phyloP scores from a whole-genome alignment of 2,113 vertebrate species.

The Pluvianellus socialis region DNA sequence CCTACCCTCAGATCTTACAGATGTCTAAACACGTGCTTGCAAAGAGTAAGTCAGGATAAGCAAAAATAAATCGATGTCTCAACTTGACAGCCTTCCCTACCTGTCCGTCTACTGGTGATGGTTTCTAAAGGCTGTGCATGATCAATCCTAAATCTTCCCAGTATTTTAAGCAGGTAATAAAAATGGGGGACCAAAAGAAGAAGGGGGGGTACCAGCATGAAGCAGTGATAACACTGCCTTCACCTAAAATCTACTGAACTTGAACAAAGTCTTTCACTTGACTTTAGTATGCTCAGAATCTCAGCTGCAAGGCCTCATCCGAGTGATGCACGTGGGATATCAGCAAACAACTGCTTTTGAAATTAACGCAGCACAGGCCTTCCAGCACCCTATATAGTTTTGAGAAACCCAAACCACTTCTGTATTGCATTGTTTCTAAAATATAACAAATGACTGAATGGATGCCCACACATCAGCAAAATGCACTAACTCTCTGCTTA shows the following conservation, averaged over 20 bases:
- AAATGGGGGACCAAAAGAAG: neutral
- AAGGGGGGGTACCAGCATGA: neutral
- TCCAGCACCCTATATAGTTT: accelerated
- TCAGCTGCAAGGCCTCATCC: neutral
- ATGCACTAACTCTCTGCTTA: neutral
- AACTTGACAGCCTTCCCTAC: neutral
- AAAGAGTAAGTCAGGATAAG: neutral
- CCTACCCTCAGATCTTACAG: neutral
- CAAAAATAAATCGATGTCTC: neutral
- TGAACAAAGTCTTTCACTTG: neutral
- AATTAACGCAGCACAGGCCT: neutral
- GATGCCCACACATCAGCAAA: neutral
- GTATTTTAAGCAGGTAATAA: neutral
- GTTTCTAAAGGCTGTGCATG: neutral
- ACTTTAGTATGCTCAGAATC: neutral
- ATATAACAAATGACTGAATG: neutral
- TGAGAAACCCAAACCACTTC: neutral
- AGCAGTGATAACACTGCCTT: neutral
- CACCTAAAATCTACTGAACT: neutral
- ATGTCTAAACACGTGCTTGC: neutral
- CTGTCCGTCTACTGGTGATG: neutral
- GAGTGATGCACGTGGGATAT: neutral
- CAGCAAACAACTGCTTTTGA: neutral
- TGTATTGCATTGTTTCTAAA: neutral
- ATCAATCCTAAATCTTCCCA: neutral